These are phyloP conservation scores for Pocillopora meandrina DNA, from an alignment of 92 coral and sea anemone species.

Conservation along the genomic window DNA sequence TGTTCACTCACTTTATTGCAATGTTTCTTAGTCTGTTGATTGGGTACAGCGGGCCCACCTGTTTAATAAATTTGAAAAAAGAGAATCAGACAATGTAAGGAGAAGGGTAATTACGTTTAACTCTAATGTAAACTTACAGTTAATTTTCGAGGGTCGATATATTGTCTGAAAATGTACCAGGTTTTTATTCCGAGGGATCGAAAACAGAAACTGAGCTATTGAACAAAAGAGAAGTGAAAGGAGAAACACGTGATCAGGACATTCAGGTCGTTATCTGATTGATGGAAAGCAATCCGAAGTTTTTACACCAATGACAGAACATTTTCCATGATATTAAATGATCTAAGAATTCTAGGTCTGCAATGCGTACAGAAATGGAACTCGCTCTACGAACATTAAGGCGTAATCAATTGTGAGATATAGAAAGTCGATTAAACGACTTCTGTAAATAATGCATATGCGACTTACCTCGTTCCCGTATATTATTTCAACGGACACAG, in stretches of 20 bases:
- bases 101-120: too few species aligned
- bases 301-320: too few species aligned
- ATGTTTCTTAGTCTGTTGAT: slow-evolving; percentile 40
- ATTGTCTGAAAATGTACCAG: too few species aligned
- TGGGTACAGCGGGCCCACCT: slow-evolving; percentile 41
- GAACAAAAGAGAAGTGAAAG: too few species aligned
- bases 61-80: background rate
- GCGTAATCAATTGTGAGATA: too few species aligned
- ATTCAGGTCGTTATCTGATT: too few species aligned
- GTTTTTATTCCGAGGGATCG: too few species aligned
- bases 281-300: too few species aligned
- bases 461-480: slow-evolving; percentile 42
- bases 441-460: background rate
- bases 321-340: background rate
- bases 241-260: too few species aligned
- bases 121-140: background rate
- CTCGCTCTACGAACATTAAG: background rate
- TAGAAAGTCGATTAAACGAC: background rate
- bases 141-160: too few species aligned
- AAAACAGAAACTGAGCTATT: too few species aligned
- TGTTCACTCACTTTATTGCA: slow-evolving; percentile 29
- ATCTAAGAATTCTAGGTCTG: background rate
- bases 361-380: background rate
- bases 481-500: slow-evolving; percentile 21
- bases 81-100: background rate